Evolutionary conservation across 2,113 vertebrate species (phyloP), one percentile per base, ranked within the genome.

Genomic region (Brachyistius frenatus): DNA sequence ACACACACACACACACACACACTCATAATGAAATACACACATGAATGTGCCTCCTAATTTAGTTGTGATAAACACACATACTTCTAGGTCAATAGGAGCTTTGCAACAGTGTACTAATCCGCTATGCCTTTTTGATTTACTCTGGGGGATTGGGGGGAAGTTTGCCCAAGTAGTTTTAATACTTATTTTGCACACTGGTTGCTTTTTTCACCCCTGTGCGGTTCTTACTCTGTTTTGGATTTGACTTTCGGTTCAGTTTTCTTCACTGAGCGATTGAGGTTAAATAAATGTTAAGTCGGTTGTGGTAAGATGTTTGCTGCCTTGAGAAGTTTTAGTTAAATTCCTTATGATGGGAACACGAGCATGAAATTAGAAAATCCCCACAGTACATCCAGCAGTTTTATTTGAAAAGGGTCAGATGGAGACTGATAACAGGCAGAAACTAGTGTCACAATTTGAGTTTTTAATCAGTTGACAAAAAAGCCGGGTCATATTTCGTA

Each of bases 31-130:
- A 85, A 80, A 87, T 35, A 32, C 71, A 81, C 58, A 78, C 41
- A n/a, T 57, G 41, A 62, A 69, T 68, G 32, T 81, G 65, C 32
- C 47, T 83, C 60, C 36, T 75, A 64, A 87, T 87, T 89, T 84
- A 75, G 63, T 81, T 68, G 84, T 60, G 65, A 87, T 57, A 66
- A 86, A 73, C 66, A 36, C 81, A 72, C 75, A 68, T 56, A 86
- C 72, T 91, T 89, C 66, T 88, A 76, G 88, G 88, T 90, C 88
- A 90, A 81, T 66, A 35, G 75, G 67, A 83, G 88, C 87, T 91
- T 91, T 89, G 74, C 73, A 8, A 52, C 66, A 81, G 68, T n/a
- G 66, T 37, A 46, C 76, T 88, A 90, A 92, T 91, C 90, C 55
- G 5, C 47, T 44, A 9, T 84, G 73, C 32, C 56, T 68, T 75